Percentiles rank a stretch among this genome's conserved stretches.
Evolutionary conservation across 2,888 invertebrate genomes (phyloP).

Genomic region (Serrognathus titanus): DNA sequence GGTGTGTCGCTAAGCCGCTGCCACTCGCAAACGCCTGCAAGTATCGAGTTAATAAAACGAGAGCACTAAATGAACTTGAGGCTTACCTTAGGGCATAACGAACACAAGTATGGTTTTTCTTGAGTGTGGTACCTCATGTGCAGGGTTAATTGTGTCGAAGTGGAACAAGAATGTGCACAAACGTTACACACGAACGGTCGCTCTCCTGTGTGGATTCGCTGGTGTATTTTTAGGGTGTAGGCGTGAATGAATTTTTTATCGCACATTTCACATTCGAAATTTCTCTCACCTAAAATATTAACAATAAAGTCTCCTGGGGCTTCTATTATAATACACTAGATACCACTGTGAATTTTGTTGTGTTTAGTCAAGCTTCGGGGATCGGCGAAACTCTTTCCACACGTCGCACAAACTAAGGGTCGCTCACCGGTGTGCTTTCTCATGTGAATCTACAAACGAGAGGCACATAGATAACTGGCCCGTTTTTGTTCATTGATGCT

Average conservation of each 20-base stretch:
- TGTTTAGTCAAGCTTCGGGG: slow-evolving; percentile 33
- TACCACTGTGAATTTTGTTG: slow-evolving; percentile 35
- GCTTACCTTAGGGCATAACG: slow-evolving; percentile 30
- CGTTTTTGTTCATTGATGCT: not conserved
- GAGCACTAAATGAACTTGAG: not conserved
- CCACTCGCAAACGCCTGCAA: slow-evolving; percentile 31
- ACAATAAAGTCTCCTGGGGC: not conserved
- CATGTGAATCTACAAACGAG: slow-evolving; percentile 29
- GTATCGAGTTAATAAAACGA: not conserved
- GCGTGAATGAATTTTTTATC: slow-evolving; percentile 33
- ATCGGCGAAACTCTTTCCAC: slow-evolving; percentile 34
- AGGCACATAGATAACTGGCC: too few relatives aligned
- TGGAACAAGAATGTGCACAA: slow-evolving; percentile 34
- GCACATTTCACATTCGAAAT: slow-evolving; percentile 31
- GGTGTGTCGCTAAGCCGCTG: slow-evolving; percentile 32
- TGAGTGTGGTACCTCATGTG: slow-evolving; percentile 33
- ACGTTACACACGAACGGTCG: slow-evolving; percentile 33
- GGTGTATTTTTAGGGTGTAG: slow-evolving; percentile 33
- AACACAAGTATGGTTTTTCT: slow-evolving; percentile 34
- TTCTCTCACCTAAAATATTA: slow-evolving; percentile 30
- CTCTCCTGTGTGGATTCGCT: slow-evolving; percentile 33
- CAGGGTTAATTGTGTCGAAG: slow-evolving; percentile 33
- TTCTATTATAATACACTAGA: not conserved
- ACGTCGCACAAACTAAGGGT: slow-evolving; percentile 30
- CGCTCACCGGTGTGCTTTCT: slow-evolving; percentile 32